Conservation (phyloP, 2,113 vertebrate species). For the Cyprinodon brontotheroides region DNA sequence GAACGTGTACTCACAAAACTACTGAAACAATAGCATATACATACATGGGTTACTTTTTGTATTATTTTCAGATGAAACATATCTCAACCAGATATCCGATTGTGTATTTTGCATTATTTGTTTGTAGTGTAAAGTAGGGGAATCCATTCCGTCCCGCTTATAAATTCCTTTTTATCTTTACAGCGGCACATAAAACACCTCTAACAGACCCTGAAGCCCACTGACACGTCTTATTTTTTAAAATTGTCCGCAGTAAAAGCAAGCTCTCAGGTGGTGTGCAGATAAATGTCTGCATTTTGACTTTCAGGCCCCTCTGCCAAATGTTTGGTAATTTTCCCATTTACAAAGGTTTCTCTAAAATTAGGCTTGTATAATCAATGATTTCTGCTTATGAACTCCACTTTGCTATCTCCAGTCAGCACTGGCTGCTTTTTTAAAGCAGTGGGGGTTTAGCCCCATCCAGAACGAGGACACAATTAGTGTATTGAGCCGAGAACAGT, state of each 20-base stretch:
- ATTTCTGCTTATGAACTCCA: conserved; percentile 74
- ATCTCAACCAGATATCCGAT: conserved; percentile 46
- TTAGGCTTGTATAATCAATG: conserved; percentile 71
- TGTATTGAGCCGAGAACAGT: conserved; percentile 92
- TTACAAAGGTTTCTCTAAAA: conserved; percentile 56
- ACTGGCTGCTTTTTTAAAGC: conserved; percentile 80
- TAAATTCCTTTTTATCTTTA: conserved; percentile 77
- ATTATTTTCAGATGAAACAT: conserved; percentile 22
- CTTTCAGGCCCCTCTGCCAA: conserved; percentile 15
- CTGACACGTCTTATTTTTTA: conserved; percentile 35
- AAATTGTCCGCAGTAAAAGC: conserved; percentile 40
- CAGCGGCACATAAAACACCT: conserved; percentile 43
- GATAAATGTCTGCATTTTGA: conserved; percentile 27
- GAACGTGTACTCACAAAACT: neutral
- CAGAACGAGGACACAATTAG: conserved; percentile 92
- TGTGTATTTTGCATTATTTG: conserved; percentile 47
- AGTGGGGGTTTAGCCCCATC: conserved; percentile 78
- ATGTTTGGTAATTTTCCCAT: conserved; percentile 46
- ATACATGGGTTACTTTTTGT: conserved; percentile 2
- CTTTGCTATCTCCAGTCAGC: conserved; percentile 72
- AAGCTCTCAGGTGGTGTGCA: conserved; percentile 9
- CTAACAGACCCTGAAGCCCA: conserved; percentile 48
- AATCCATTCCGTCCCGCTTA: conserved; percentile 58
- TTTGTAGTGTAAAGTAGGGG: conserved; percentile 62
- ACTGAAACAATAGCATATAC: conserved; percentile 24